These are phyloP conservation scores for Leptopilina myrica DNA, from an alignment of 2,888 invertebrate species.

Conservation along the genomic window DNA sequence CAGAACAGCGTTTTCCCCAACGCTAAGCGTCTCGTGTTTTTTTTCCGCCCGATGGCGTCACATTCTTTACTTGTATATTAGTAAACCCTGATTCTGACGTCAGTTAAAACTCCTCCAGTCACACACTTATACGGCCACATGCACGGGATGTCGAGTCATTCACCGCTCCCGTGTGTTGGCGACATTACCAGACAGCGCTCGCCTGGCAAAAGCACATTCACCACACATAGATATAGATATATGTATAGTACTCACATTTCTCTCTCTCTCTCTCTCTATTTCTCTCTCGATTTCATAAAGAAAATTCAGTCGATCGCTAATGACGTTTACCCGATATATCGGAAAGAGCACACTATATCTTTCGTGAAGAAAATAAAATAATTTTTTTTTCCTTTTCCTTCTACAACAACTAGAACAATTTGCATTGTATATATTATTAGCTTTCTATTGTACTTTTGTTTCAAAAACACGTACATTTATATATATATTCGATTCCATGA, in stretches of 20 bases:
- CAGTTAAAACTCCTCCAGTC: conserved; percentile 43
- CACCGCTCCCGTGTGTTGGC: conserved; percentile 51
- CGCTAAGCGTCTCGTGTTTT: conserved; percentile 49
- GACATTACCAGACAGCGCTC: conserved; percentile 47
- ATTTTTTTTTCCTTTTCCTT: too few relatives aligned
- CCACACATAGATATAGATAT: not conserved
- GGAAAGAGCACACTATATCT: not conserved
- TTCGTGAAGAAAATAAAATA: not conserved
- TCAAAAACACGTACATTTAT: too few relatives aligned
- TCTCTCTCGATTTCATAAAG: not conserved
- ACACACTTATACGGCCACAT: conserved; percentile 40
- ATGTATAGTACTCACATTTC: too few relatives aligned
- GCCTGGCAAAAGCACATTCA: conserved; percentile 40
- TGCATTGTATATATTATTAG: too few relatives aligned
- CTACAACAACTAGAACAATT: too few relatives aligned
- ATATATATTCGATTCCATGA: too few relatives aligned
- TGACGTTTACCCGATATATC: conserved; percentile 14
- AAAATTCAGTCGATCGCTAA: conserved; percentile 22
- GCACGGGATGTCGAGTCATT: conserved; percentile 55
- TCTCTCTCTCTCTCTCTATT: too few relatives aligned
- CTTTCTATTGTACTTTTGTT: too few relatives aligned
- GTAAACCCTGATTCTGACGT: conserved; percentile 36
- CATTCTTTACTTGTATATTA: conserved; percentile 41
- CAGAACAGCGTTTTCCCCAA: too few relatives aligned
- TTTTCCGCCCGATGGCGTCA: conserved; percentile 48